phyloP scores from a whole-genome alignment of 2,113 vertebrate genomes.

The Melanocharis versteri region DNA sequence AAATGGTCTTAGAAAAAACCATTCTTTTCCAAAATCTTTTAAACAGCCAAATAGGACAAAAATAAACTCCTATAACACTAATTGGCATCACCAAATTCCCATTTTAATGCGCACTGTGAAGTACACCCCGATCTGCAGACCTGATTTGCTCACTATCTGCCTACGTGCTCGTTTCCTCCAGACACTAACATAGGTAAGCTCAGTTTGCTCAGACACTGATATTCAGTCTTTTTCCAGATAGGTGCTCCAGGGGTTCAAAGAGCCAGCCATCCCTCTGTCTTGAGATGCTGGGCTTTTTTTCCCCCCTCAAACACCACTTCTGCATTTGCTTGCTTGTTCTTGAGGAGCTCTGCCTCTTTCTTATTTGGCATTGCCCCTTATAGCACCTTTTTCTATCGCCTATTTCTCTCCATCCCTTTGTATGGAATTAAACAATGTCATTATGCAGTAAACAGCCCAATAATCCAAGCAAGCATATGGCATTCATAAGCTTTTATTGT shows the following conservation, averaged over 20 bases:
- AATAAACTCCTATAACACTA: neutral
- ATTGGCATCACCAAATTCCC: neutral
- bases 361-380: neutral
- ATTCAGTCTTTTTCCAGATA: neutral
- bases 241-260: neutral
- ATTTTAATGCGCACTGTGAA: neutral
- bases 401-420: neutral
- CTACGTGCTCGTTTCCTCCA: neutral
- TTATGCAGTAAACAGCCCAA: neutral
- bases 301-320: neutral
- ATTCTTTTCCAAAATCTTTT: neutral
- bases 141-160: accelerated
- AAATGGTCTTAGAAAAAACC: neutral
- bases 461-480: neutral
- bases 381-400: neutral
- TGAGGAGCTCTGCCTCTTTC: neutral
- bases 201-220: neutral
- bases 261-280: neutral
- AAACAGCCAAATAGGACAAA: neutral
- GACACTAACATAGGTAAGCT: neutral
- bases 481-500: neutral
- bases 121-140: neutral
- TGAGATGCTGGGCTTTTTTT: neutral
- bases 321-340: neutral
- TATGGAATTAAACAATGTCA: neutral